Evolutionary conservation across 2,888 invertebrate species (phyloP), one percentile per base, ranked within the genome.

Genomic region (Shargacucullia verbasci): DNA sequence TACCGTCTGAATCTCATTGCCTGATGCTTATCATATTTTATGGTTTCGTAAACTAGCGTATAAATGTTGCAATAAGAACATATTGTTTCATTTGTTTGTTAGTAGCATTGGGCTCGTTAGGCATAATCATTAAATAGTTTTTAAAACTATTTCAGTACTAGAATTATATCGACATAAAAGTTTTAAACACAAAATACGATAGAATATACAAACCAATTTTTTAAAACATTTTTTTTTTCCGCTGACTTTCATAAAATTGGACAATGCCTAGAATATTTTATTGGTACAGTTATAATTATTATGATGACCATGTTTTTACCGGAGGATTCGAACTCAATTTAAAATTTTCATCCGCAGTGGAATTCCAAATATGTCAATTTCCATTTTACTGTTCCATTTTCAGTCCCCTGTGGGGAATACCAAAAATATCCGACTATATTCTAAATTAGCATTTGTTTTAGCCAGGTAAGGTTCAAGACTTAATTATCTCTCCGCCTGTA

Each of bases 1-100:
- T 83, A 83, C 85, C 82, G 84, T 78, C 86, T 84, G 89, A 87
- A 87, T 88, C 85, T 87, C 86, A 86, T 89, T 88, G 86, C 78
- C 79, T 78, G 89, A 90, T 90, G 83, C 84, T 90, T 90, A 91
- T 91, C 91, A 89, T 90, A 88, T 89, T 90, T 92, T 90, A 91
- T 88, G 83, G 81, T 86, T 86, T 79, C 81, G 85, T 87, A 86
- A 88, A 88, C 85, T 85, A 83, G 79, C 85, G 78, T 82, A 83
- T 84, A 84, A 87, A 83, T 85, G 83, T 83, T 83, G 75, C 81
- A 81, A 81, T 89, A 89, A 85, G 81, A 82, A 81, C 76, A 73
- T 78, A 79, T 82, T 84, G 78, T 85, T 85, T 86, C 80, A 82
- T 81, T 76, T 73, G 72, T 75, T 74, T 66, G 40, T 44, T 31